Evolutionary conservation across 2,113 vertebrate genomes (phyloP).

Genomic region (Poicephalus gulielmi): DNA sequence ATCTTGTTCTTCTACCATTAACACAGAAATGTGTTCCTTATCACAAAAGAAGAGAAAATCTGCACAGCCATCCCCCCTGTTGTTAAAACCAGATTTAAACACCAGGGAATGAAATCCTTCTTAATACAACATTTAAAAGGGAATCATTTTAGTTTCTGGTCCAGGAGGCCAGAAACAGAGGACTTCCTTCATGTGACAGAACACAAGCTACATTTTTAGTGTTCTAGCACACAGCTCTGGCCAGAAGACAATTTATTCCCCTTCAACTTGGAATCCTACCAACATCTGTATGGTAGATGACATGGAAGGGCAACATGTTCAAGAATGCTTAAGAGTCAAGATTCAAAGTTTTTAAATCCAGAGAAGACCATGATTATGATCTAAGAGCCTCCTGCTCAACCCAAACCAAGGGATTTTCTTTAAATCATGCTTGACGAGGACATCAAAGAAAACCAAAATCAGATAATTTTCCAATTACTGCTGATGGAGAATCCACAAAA

Average conservation of each 20-base stretch:
- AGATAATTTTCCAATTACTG: background rate
- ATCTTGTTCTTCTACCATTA: background rate
- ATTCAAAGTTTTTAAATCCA: background rate
- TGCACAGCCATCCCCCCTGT: background rate
- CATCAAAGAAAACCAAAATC: background rate
- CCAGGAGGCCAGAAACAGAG: background rate
- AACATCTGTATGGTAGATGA: background rate
- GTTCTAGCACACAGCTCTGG: background rate
- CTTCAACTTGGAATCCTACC: background rate
- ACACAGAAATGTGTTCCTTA: background rate
- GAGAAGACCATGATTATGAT: background rate
- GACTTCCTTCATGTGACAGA: background rate
- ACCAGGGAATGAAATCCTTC: background rate
- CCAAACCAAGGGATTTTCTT: background rate
- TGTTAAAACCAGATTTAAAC: background rate
- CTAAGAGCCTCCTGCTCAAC: background rate
- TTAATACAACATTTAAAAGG: background rate
- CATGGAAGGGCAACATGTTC: background rate
- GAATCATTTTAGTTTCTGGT: background rate
- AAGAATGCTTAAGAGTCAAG: background rate
- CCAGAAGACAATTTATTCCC: background rate
- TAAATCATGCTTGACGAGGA: background rate
- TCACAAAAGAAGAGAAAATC: background rate
- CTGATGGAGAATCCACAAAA: background rate
- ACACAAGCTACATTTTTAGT: background rate